phyloP scores from a whole-genome alignment of 92 coral and sea anemone species.

The Paragorgia papillata region DNA sequence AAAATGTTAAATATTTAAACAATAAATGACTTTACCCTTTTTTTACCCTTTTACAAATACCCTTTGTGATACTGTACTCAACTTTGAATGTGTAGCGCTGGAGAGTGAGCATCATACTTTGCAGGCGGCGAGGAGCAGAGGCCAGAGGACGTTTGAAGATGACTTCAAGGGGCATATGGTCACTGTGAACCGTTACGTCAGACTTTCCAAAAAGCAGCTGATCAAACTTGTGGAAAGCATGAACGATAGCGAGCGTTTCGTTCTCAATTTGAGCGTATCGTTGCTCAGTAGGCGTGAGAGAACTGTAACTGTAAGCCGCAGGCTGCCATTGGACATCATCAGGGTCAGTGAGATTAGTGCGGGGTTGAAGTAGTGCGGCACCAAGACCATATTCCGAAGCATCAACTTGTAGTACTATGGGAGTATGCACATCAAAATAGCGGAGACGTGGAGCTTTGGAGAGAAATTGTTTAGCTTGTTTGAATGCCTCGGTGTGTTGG shows the following conservation, averaged over 20 bases:
- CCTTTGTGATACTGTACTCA: too few relatives aligned
- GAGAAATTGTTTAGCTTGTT: slow-evolving; percentile 56
- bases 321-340: slow-evolving; percentile 58
- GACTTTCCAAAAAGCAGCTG: slow-evolving; percentile 61
- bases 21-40: too few relatives aligned
- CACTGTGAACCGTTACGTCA: slow-evolving; percentile 65
- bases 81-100: too few relatives aligned
- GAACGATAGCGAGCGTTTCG: slow-evolving; percentile 54
- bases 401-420: slow-evolving; percentile 60
- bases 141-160: too few relatives aligned
- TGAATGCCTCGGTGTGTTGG: slow-evolving; percentile 56
- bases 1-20: too few relatives aligned
- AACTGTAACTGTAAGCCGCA: slow-evolving; percentile 65
- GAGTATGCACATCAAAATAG: slow-evolving; percentile 53
- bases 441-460: slow-evolving; percentile 60
- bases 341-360: slow-evolving; percentile 20
- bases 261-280: slow-evolving; percentile 66
- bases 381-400: slow-evolving; percentile 60
- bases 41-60: too few relatives aligned
- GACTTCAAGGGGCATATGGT: slow-evolving; percentile 59
- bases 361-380: slow-evolving; percentile 60
- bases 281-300: slow-evolving; percentile 67
- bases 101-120: too few relatives aligned
- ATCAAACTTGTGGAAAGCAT: slow-evolving; percentile 64
- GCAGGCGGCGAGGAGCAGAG: too few relatives aligned